A percentile compares a stretch with the other conserved stretches of the same genome.
These are phyloP conservation scores for Coptodon rendalli DNA, from an alignment of 2,113 vertebrate species.

Conservation along the genomic window DNA sequence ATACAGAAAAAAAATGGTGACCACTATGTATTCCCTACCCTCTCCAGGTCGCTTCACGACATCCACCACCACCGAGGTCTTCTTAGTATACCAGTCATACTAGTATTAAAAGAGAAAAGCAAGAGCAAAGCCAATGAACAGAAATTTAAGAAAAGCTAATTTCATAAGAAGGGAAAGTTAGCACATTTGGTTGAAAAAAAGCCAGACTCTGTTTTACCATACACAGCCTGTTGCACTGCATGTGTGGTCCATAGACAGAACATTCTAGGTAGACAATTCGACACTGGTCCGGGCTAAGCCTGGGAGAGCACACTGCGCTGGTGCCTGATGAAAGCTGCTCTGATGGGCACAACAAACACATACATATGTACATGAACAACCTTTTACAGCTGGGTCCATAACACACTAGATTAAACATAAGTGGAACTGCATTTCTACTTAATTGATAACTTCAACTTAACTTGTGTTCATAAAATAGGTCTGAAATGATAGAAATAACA, in stretches of 20 bases:
- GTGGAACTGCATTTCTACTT: background rate
- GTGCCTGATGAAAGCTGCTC: constrained; percentile 81
- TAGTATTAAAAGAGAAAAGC: constrained; percentile 37
- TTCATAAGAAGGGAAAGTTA: background rate
- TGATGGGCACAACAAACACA: constrained; percentile 41
- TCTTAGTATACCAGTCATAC: constrained; percentile 92
- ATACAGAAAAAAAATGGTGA: background rate
- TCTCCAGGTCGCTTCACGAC: constrained; percentile 73
- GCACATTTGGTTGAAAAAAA: background rate
- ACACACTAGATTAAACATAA: background rate
- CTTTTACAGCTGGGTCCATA: background rate
- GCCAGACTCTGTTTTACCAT: constrained; percentile 73
- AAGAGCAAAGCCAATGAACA: background rate
- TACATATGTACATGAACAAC: background rate
- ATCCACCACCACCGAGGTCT: constrained; percentile 82
- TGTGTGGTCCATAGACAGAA: constrained; percentile 78
- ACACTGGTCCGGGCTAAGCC: constrained; percentile 88
- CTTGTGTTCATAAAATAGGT: background rate
- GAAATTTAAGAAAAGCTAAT: background rate
- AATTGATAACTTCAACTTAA: background rate
- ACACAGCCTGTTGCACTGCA: constrained; percentile 80
- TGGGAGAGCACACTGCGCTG: constrained; percentile 78
- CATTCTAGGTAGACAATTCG: constrained; percentile 84
- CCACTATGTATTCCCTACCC: constrained; percentile 57
- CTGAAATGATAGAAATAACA: background rate